A percentile compares a stretch with the other conserved stretches of the same genome.
Evolutionary conservation across 1,140 invertebrate species (phyloP).

Genomic region (Agrypnia vestita): DNA sequence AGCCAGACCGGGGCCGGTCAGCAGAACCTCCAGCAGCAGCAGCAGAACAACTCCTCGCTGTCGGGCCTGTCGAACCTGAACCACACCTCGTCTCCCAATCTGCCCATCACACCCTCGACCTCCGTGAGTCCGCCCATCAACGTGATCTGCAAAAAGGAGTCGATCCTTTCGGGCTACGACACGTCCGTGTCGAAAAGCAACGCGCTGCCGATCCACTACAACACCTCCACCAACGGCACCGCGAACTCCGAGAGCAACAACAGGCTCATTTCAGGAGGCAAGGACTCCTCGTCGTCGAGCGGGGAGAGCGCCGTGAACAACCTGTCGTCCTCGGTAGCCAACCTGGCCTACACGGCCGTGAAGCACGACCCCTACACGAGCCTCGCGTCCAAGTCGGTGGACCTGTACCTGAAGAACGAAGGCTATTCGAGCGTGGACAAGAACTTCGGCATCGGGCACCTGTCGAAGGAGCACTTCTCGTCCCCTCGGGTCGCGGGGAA

Average conservation of each 20-base stretch:
- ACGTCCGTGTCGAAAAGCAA: slow-evolving; percentile 59
- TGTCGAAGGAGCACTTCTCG: slow-evolving; percentile 33
- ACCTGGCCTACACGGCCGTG: slow-evolving; percentile 43
- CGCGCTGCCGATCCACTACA: slow-evolving; percentile 30
- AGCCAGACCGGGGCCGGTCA: slow-evolving; percentile 9
- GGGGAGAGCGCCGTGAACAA: slow-evolving; percentile 48
- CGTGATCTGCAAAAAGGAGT: slow-evolving; percentile 77
- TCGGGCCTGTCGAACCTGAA: slow-evolving; percentile 50
- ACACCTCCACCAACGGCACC: slow-evolving; percentile 54
- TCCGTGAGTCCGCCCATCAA: slow-evolving; percentile 77
- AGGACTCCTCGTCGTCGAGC: slow-evolving; percentile 68
- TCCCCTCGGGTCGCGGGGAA: slow-evolving; percentile 63
- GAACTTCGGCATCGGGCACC: slow-evolving; percentile 28
- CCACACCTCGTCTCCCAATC: slow-evolving; percentile 71
- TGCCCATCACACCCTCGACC: slow-evolving; percentile 75
- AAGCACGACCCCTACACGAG: slow-evolving; percentile 55
- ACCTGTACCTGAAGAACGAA: slow-evolving; percentile 58
- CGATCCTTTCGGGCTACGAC: slow-evolving; percentile 66
- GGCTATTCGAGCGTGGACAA: slow-evolving; percentile 39
- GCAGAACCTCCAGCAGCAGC: neutral
- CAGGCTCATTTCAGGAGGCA: slow-evolving; percentile 66
- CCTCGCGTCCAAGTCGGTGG: slow-evolving; percentile 46
- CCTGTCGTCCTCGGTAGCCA: slow-evolving; percentile 29
- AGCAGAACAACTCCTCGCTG: slow-evolving; percentile 44
- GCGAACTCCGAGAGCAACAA: slow-evolving; percentile 63